These are phyloP conservation scores for Gymnogyps californianus DNA, from an alignment of 2,113 vertebrate species.

Conservation along the genomic window DNA sequence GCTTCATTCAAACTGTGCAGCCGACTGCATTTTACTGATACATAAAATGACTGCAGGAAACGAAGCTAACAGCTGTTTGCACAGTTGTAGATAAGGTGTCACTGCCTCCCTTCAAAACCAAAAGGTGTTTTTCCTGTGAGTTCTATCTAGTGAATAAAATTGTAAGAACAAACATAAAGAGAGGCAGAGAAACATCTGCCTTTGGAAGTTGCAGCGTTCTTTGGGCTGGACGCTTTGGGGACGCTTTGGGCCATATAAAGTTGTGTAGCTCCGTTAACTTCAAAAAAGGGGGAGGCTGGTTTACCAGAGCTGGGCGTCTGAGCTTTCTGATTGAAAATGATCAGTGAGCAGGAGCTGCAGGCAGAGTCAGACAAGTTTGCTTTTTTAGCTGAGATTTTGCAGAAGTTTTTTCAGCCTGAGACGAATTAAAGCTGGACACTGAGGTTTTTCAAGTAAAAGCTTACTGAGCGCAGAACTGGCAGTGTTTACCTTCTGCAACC, in stretches of 20 bases:
- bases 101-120: background rate
- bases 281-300: background rate
- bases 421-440: background rate
- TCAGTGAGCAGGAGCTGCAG: background rate
- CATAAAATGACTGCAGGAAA: background rate
- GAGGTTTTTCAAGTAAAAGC: background rate
- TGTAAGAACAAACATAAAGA: background rate
- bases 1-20: background rate
- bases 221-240: background rate
- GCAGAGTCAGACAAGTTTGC: background rate
- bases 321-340: background rate
- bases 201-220: background rate
- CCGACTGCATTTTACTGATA: background rate
- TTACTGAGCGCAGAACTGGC: background rate
- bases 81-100: background rate
- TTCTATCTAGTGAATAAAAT: background rate
- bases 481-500: background rate
- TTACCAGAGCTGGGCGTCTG: background rate
- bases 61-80: background rate
- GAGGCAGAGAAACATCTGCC: background rate
- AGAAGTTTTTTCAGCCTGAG: background rate
- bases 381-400: background rate
- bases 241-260: background rate
- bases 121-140: background rate
- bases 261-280: background rate